Evolutionary conservation across 2,113 vertebrate genomes (phyloP), one percentile per base, ranked within the genome.

Genomic region (Malurus elegans): DNA sequence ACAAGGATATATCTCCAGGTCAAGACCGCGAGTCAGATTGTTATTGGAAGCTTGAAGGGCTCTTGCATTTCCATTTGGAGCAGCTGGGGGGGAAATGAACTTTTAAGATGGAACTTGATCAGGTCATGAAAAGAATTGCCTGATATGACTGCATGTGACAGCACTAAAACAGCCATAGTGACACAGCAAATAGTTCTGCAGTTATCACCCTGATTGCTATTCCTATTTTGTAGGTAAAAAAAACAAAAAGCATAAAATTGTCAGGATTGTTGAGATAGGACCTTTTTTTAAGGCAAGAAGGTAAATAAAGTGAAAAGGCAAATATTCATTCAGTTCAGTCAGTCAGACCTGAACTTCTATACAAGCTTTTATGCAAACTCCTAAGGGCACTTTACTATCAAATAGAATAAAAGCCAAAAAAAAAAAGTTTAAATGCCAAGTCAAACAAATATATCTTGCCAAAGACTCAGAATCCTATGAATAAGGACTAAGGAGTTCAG

Each of bases 391-490:
- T 92, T 95, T 79, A 80, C 86, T 95, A 93, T 95, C 86, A 86
- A 93, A 87, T 40, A 79, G 50, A 82, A 82, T 38, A 72, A 93
- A 92, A 90, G 28, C 62, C 60, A 47, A 47, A 47, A 48, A 48
- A 79, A 88, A 88, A 48, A 78, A 70, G 19, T 51, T 80, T 66
- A 91, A 83, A 78, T 65, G 91, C 93, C 93, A 97, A 96, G 58
- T 92, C 70, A 97, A 95, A 94, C 94, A 94, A 92, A 72, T 53
- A 17, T 3, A 8, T 69, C 81, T 91, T 91, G 85, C 89, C 93
- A 94, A 92, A 92, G 67, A 51, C 61, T 81, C 88, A 82, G 80
- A 92, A 86, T 88, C 34, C 36, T 60, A 79, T 90, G 79, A 95
- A 81, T 89, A 91, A 94, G 36, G 65, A 90, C 73, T 92, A 66